Conservation (phyloP, 2,888 invertebrate species). For the Syrphus vitripennis region DNA sequence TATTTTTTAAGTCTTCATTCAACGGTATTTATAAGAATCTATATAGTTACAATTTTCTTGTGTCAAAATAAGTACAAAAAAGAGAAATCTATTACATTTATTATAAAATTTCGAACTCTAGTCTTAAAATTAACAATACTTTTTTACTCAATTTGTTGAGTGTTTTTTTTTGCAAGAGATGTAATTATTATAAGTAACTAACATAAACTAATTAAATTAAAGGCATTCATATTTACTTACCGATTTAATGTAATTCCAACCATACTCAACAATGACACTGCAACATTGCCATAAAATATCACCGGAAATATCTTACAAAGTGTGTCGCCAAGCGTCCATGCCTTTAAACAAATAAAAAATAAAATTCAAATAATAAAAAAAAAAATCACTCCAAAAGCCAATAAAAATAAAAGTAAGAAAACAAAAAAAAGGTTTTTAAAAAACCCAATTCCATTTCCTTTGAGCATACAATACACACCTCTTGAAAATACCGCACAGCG, state of each 20-base stretch:
- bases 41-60: too few relatives aligned
- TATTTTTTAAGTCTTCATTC: too few relatives aligned
- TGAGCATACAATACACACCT: conserved; percentile 80
- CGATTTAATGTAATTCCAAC: conserved; percentile 94
- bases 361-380: conserved; percentile 8
- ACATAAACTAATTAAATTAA: neutral
- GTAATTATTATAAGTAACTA: too few relatives aligned
- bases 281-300: conserved; percentile 94
- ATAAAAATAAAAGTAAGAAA: neutral
- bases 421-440: conserved; percentile 8
- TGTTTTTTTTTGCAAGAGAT: too few relatives aligned
- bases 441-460: conserved; percentile 30
- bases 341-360: conserved; percentile 74
- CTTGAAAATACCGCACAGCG: conserved; percentile 90
- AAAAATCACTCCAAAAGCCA: conserved; percentile 23
- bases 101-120: too few relatives aligned
- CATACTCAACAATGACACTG: conserved; percentile 93
- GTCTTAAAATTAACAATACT: too few relatives aligned
- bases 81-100: too few relatives aligned
- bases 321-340: conserved; percentile 90
- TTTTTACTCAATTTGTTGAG: too few relatives aligned
- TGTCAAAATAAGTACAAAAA: too few relatives aligned
- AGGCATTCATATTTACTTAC: conserved; percentile 80
- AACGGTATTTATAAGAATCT: too few relatives aligned
- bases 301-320: conserved; percentile 93